Evolutionary conservation across 2,797 vertebrate species (phyloP), one percentile per base, ranked within the genome.

Genomic region (Girardinus metallicus): DNA sequence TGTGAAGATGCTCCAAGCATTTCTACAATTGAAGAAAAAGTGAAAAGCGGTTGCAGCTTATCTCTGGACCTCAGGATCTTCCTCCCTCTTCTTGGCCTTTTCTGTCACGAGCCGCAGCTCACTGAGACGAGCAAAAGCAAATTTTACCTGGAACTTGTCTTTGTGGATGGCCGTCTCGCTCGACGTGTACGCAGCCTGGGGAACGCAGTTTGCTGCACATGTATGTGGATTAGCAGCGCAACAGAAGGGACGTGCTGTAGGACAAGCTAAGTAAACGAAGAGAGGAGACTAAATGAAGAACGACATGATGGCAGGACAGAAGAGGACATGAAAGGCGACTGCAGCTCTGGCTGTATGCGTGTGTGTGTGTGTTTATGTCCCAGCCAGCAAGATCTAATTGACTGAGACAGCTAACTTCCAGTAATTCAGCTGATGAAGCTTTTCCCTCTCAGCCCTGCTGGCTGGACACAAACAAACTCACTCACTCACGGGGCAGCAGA

Each of bases 341-440:
- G 68, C 77, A 74, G 86, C 89, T 77, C 75, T 4, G 41, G 47
- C 83, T 73, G 62, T 21, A 11, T 41, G 36, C 41, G 64, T 39
- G 21, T 39, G 34, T 70, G 5, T 29, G 43, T 71, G 68, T 72
- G 68, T 76, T 36, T 78, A 82, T 57, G 86, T 83, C 78, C 84
- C 4, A 39, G 31, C 77, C 89, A 64, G 78, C 81, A 79, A 79
- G 91, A 83, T 76, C 79, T 94, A 94, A 95, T 94, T 89, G 92
- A 94, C 84, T 86, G 88, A 90, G 93, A 95, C 95, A 94, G 93
- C 92, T 93, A 92, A 94, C 92, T 94, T 94, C 88, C 86, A 94
- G 92, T 92, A 91, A 93, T 95, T 94, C 91, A 94, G 94, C 92
- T 94, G 93, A 94, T 94, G 91, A 94, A 91, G 94, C 92, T 89